phyloP scores from a whole-genome alignment of 2,797 vertebrate species.

The Rhyacichthys aspro region DNA sequence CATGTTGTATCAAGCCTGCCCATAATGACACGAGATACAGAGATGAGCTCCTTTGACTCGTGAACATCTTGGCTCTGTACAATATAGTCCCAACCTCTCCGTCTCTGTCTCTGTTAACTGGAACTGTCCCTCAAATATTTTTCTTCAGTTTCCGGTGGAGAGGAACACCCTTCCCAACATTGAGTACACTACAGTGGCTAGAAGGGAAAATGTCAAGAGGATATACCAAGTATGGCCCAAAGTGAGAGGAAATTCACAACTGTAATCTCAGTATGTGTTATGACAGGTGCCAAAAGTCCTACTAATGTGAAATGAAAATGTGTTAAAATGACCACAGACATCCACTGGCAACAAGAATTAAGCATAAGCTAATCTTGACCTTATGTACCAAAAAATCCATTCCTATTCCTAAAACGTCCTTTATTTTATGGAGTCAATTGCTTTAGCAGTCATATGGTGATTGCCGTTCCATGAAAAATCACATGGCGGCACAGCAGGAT shows the following conservation, averaged over 20 bases:
- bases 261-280: conserved; percentile 19
- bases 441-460: conserved; percentile 30
- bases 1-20: conserved; percentile 7
- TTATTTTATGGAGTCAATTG: conserved; percentile 37
- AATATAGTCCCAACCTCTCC: conserved; percentile 15
- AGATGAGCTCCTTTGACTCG: no score
- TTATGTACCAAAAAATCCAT: conserved; percentile 9
- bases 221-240: conserved; percentile 5
- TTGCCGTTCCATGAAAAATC: conserved; percentile 41
- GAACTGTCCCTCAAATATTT: conserved; percentile 22
- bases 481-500: conserved; percentile 56
- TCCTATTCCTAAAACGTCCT: conserved; percentile 21
- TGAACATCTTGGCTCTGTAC: conserved; percentile 19
- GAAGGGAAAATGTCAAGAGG: conserved; percentile 3
- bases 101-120: conserved; percentile 31
- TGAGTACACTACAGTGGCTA: conserved; percentile 11
- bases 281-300: conserved; percentile 32
- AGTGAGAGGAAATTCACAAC: conserved; percentile 1
- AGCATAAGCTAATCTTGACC: neutral
- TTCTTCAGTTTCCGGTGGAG: conserved; percentile 3
- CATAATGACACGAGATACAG: conserved; percentile 11
- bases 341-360: neutral
- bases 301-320: conserved; percentile 5
- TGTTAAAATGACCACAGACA: conserved; percentile 12
- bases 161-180: conserved; percentile 14